Conservation (phyloP, 2,113 vertebrate genomes). For the Neomonachus schauinslandi region DNA sequence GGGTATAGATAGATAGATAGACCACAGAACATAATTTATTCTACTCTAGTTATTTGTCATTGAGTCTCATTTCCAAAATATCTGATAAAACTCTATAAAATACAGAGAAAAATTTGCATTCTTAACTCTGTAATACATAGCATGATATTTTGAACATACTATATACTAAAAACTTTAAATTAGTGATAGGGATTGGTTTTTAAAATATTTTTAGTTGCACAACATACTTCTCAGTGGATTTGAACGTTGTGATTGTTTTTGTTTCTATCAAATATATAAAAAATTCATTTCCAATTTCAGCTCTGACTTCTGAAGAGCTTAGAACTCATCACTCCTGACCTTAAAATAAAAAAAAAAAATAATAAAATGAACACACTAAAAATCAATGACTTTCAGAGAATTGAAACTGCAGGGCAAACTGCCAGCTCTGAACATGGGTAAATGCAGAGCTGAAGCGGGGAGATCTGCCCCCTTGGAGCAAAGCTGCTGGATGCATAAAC, state of each 20-base stretch:
- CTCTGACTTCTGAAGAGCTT: background rate
- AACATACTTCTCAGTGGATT: background rate
- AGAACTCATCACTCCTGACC: background rate
- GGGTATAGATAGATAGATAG: background rate
- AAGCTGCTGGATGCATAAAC: fast-evolving
- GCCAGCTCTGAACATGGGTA: background rate
- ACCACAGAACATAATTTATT: background rate
- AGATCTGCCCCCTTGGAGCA: background rate
- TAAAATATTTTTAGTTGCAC: background rate
- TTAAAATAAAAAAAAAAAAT: background rate
- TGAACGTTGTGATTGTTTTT: background rate
- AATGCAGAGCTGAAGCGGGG: background rate
- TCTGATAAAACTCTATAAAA: background rate
- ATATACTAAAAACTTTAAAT: background rate
- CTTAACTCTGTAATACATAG: background rate
- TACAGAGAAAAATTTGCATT: background rate
- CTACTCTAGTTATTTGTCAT: background rate
- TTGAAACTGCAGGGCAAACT: background rate
- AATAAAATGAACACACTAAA: background rate
- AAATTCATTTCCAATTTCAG: background rate
- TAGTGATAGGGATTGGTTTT: background rate
- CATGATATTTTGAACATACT: background rate
- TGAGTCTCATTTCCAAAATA: background rate
- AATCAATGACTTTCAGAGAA: background rate
- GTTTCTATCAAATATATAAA: background rate